Conservation (phyloP, 2,888 invertebrate species). For the Apeira syringaria region DNA sequence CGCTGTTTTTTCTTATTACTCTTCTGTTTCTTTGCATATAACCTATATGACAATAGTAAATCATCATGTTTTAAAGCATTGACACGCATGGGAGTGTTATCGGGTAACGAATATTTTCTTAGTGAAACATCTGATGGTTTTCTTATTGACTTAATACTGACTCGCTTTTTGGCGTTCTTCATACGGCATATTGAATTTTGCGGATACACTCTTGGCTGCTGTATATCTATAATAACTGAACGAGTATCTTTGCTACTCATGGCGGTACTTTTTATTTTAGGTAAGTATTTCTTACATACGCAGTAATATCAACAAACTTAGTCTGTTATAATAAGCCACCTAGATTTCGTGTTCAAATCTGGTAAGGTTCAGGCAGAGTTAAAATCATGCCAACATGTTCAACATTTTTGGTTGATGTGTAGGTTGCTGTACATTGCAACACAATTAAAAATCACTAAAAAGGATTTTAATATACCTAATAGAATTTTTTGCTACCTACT, state of each 20-base stretch:
- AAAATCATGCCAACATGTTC: too few species aligned
- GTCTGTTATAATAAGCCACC: neutral
- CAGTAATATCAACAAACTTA: neutral
- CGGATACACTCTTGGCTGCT: conserved; percentile 36
- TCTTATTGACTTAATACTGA: conserved; percentile 20
- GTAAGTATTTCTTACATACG: too few species aligned
- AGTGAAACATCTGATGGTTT: conserved; percentile 34
- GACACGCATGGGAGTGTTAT: conserved; percentile 38
- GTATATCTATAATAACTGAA: conserved; percentile 45
- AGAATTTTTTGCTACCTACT: too few species aligned
- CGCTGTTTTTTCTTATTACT: conserved; percentile 40
- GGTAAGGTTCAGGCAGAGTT: too few species aligned
- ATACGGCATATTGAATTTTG: conserved; percentile 18
- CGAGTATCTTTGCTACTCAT: conserved; percentile 38
- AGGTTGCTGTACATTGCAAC: too few species aligned
- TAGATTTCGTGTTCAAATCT: too few species aligned
- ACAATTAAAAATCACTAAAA: too few species aligned
- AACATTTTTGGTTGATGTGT: too few species aligned
- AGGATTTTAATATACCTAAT: too few species aligned
- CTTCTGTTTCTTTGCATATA: conserved; percentile 50
- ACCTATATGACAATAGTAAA: conserved; percentile 51
- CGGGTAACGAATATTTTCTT: conserved; percentile 39
- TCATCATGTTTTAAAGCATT: conserved; percentile 44
- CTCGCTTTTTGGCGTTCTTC: conserved; percentile 28
- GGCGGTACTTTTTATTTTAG: too few species aligned